phyloP scores from a whole-genome alignment of 2,888 invertebrate genomes.

The Ecliptopera silaceata region DNA sequence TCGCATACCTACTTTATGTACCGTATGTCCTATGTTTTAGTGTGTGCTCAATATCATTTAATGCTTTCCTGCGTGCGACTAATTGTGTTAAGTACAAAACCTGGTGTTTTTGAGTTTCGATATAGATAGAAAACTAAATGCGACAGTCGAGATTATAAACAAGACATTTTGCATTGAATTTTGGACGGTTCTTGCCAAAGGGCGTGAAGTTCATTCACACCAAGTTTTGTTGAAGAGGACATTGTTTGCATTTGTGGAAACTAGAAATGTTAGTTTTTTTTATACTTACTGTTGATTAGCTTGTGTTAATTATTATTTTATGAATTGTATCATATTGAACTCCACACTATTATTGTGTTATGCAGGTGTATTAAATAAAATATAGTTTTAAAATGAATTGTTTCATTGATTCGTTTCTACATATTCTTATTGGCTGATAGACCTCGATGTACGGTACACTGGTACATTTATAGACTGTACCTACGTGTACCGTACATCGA shows the following conservation, averaged over 20 bases:
- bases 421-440: neutral
- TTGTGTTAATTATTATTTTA: constrained; percentile 70
- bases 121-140: neutral
- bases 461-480: too few relatives aligned
- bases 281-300: constrained; percentile 62
- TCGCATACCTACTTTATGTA: too few relatives aligned
- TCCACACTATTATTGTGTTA: constrained; percentile 72
- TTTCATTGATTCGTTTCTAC: constrained; percentile 27
- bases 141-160: neutral
- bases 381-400: constrained; percentile 66
- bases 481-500: too few relatives aligned
- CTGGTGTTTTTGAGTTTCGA: constrained; percentile 30
- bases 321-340: constrained; percentile 75
- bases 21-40: constrained; percentile 29
- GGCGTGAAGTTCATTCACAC: constrained; percentile 9
- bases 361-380: constrained; percentile 75
- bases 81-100: constrained; percentile 34
- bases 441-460: too few relatives aligned
- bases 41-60: constrained; percentile 71
- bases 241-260: constrained; percentile 59
- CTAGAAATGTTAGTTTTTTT: constrained; percentile 48
- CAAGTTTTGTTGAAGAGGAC: constrained; percentile 24
- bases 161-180: neutral
- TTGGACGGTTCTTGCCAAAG: neutral
- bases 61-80: constrained; percentile 56